A percentile compares a stretch with the other conserved stretches of the same genome.
Conservation (phyloP, 2,113 vertebrate genomes). For the Callipepla californica region DNA sequence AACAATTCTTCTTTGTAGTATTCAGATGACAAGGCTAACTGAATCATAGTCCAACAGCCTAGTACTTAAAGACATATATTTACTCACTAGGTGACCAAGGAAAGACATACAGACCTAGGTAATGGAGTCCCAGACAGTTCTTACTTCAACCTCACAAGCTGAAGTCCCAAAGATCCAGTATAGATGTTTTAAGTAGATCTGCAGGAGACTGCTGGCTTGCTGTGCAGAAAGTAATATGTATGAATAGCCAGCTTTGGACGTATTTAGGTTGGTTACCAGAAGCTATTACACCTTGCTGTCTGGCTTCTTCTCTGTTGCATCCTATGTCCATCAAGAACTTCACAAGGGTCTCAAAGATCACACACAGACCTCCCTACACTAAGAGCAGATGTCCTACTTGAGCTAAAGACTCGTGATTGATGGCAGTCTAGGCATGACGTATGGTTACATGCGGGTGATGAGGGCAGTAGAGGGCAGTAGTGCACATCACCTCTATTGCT, state of each 20-base stretch:
- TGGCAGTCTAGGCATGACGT: not conserved
- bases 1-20: not conserved
- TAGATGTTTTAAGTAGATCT: not conserved
- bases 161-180: not conserved
- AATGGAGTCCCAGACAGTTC: not conserved
- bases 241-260: not conserved
- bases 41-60: not conserved
- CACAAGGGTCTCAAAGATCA: not conserved
- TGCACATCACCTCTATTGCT: not conserved
- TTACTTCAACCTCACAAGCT: not conserved
- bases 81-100: not conserved
- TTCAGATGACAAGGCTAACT: not conserved
- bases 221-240: not conserved
- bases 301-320: not conserved
- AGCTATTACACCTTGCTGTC: not conserved
- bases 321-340: not conserved
- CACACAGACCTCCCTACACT: not conserved
- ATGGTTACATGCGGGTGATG: not conserved
- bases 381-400: not conserved
- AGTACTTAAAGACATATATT: not conserved
- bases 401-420: not conserved
- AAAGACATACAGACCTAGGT: not conserved
- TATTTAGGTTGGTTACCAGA: not conserved
- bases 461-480: constrained; percentile 41
- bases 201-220: not conserved